Base-by-base conservation (phyloP, 2,888 invertebrate species). In the Melinaea marsaeus region DNA sequence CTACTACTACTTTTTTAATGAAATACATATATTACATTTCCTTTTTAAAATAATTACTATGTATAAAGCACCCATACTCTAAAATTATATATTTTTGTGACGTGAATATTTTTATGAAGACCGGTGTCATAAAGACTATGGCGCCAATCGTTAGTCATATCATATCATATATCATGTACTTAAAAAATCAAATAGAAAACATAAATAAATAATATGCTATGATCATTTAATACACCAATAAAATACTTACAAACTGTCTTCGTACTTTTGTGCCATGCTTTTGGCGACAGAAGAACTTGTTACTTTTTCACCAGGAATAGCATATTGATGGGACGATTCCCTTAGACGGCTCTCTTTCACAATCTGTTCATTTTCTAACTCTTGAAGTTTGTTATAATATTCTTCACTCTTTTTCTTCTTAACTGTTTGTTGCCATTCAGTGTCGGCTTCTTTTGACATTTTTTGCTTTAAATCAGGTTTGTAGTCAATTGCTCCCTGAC, bases 231-330 rank as follows among this genome's bases (percentile, higher is more conserved):
- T 22, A 22, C 22, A 35, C 60, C 42, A 61, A 57, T 58, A 55
- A 59, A 65, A 65, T 73, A 94, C 96, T 95, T 92, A 97, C 97
- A 97, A 89, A 79, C 88, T 95, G 72, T 95, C 94, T 83, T 97
- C 94, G 79, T 97, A 97, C 83, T 94, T 94, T 74, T 95, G 95
- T 0, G 97, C 97, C 96, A 97, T 96, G 79, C 96, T 96, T 85
- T 94, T 95, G 51, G 97, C 94, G 69, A 95, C 86, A 4, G 96
- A 95, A 77, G 92, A 94, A 72, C 92, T 93, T 2, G 95, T 93
- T 58, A 96, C 88, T 79, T 95, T 95, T 68, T 97, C 96, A 4
- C 97, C 96, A 61, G 97, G 96, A 74, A 96, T 94, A 42, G 96
- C 95, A 80, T 94, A 96, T 79, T 97, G 97, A 83, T 95, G 96